These are phyloP conservation scores for Cromileptes altivelis DNA, from an alignment of 2,113 vertebrate species.

Conservation along the genomic window DNA sequence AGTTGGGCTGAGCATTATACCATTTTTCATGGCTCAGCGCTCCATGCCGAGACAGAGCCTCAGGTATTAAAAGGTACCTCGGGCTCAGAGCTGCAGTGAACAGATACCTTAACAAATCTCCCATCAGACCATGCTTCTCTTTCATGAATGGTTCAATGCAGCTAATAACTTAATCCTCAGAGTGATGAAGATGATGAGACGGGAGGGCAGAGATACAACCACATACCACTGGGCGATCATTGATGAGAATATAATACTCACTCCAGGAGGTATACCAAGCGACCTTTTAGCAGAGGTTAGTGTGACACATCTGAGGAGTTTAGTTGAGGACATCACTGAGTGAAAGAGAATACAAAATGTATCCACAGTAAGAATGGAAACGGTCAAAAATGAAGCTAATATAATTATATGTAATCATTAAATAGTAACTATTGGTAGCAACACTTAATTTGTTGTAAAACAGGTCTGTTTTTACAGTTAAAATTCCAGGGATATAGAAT, in stretches of 20 bases:
- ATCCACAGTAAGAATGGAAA: background rate
- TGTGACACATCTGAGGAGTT: background rate
- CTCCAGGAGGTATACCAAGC: background rate
- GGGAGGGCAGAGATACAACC: constrained; percentile 13
- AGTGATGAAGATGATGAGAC: constrained; percentile 36
- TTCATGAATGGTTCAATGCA: constrained; percentile 15
- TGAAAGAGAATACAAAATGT: background rate
- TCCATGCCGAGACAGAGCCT: background rate
- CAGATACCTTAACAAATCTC: constrained; percentile 16
- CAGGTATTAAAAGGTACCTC: constrained; percentile 11
- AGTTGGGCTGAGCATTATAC: constrained; percentile 5
- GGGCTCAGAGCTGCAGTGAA: background rate
- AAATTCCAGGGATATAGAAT: no score
- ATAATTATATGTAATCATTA: no score
- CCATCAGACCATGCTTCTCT: background rate
- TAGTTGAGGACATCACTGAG: background rate
- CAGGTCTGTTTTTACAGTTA: no score
- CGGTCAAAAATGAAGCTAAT: no score
- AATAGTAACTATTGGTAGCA: no score
- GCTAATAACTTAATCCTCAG: constrained; percentile 26
- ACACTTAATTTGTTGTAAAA: no score
- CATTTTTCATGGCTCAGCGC: constrained; percentile 9
- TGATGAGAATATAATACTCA: constrained; percentile 26
- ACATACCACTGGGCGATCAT: background rate
- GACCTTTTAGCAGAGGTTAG: background rate